Evolutionary conservation across 2,888 invertebrate species (phyloP), one percentile per base, ranked within the genome.

Genomic region (Notocelia uddmanniana): DNA sequence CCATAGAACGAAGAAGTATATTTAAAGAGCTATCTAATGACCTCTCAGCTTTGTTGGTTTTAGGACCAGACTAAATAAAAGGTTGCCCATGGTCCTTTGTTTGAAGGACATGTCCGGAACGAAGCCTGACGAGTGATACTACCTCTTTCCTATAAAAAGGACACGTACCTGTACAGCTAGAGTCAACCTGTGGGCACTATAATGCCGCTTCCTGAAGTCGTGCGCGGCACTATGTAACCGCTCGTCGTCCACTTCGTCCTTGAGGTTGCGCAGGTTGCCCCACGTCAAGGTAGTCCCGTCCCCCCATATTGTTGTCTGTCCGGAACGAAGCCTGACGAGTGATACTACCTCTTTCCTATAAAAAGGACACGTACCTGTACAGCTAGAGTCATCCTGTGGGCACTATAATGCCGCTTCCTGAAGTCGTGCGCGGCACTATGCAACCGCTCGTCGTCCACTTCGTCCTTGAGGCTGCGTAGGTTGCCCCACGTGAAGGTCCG

Each of bases 141-240:
- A n/a, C n/a, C n/a, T n/a, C n/a, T n/a, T n/a, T n/a, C n/a, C n/a
- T n/a, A n/a, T n/a, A n/a, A n/a, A 11, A 10, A 13, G 37, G 13
- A 41, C 37, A 2, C 85, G 82, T 34, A 96, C 96, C 92, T 97
- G 97, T 23, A 98, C 95, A 58, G 97, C 97, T 3, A 98, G 88
- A 10, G 97, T 98, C 98, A 98, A 98, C 77, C 97, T 95, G 81
- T 98, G 96, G 9, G 97, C 97, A 48, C 97, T 97, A 83, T 98
- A 98, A 85, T 98, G 96, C 23, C 96, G 91, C 80, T 94, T 93
- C 48, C 97, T 93, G 81, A 98, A 98, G 73, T 96, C 95, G 78
- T 97, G 96, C 9, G 98, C 94, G 1, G 95, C 93, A 31, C 94
- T 85, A 80, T 98, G 95, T 2, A 98, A 89, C 52, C 93, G 94